Conservation (phyloP, 2,888 invertebrate genomes). For the Hedya salicella region DNA sequence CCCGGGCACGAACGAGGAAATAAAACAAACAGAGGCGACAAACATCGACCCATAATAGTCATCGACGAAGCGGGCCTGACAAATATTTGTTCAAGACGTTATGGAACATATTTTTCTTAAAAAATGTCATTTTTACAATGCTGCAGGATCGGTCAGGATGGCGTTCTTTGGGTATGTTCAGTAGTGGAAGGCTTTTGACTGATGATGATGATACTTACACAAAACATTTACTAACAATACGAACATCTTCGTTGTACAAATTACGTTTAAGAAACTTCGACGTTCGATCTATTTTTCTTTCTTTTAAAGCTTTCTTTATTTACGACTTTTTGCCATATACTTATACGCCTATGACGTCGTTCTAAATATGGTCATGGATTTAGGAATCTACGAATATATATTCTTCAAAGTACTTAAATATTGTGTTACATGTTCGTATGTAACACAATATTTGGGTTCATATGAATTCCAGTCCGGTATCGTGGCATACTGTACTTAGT, state of each 20-base stretch:
- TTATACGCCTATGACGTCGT: background rate
- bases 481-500: background rate
- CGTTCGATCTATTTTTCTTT: slow-evolving; percentile 6
- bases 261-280: background rate
- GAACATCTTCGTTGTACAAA: no score
- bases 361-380: slow-evolving; percentile 1
- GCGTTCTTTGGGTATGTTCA: no score
- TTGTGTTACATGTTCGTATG: background rate
- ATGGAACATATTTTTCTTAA: slow-evolving; percentile 23
- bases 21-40: slow-evolving; percentile 63
- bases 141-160: no score
- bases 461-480: background rate
- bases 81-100: slow-evolving; percentile 64
- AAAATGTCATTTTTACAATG: slow-evolving; percentile 5
- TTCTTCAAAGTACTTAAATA: slow-evolving; percentile 15
- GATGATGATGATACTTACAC: no score
- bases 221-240: no score
- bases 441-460: background rate
- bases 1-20: slow-evolving; percentile 56
- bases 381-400: background rate
- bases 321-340: background rate
- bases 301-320: slow-evolving; percentile 13
- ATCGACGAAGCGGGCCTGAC: slow-evolving; percentile 57
- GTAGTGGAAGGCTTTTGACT: no score
- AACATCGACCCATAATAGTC: slow-evolving; percentile 63